Base-by-base conservation (phyloP, 2,113 vertebrate species). In the Oophaga pumilio region DNA sequence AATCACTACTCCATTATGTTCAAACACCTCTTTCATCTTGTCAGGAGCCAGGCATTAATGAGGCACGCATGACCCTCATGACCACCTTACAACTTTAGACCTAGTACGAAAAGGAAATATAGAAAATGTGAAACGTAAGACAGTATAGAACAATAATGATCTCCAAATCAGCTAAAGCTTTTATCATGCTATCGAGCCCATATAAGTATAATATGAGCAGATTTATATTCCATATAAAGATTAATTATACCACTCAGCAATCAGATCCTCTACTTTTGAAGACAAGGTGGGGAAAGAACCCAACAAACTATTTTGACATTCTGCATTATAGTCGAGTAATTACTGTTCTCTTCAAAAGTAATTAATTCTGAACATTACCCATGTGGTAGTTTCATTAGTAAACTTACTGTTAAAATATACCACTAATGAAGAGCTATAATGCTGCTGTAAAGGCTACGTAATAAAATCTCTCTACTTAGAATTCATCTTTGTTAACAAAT, bases 401-500 rank as follows among this genome's bases (percentile, higher is more conserved):
- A 33, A 79, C 86, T 57, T 57, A 86, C 24, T 76, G 86, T 83
- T 64, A 87, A 71, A 87, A 83, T 87, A 76, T 74, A 83, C 79
- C 57, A 82, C 86, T 87, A 87, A 87, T 76, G 79, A 82, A 83
- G 86, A 74, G 64, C 86, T 62, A 76, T 87, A 87, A 83, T 74
- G 56, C 20, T 13, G 57, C n/a, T 28, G 53, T 87, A 83, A 87
- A 76, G 86, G 69, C 56, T 87, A 76, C 64, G 53, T 59, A 76
- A n/a, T 64, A 64, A 82, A 74, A 82, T 50, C 80, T 28, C 43
- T 50, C 53, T 59, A 87, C 86, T 87, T 83, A 64, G 68, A 82
- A 87, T 76, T 83, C 86, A 82, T 87, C 69, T 76, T 76, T 87
- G 79, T 87, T 87, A 82, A 87, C 79, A 87, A 83, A 87, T 87